Conservation (phyloP, 2,113 vertebrate species). For the Sander vitreus region DNA sequence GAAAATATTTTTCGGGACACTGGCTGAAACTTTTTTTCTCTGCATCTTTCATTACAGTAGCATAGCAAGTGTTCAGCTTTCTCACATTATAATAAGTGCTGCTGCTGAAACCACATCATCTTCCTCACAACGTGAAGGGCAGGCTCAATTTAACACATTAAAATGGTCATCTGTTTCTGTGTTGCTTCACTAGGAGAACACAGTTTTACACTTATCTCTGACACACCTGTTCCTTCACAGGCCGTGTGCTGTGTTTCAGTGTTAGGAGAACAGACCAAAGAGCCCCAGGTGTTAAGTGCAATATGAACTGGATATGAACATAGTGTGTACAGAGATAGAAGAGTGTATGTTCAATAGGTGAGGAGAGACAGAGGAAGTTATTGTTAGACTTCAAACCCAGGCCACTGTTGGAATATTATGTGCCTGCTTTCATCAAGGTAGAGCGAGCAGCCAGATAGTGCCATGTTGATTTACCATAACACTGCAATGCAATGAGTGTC, state of each 20-base stretch:
- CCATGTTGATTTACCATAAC: slow-evolving; percentile 25
- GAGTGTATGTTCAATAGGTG: background rate
- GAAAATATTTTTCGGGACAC: background rate
- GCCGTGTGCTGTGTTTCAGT: background rate
- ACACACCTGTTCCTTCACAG: background rate
- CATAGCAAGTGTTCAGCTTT: background rate
- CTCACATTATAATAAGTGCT: background rate
- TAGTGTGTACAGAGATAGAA: background rate
- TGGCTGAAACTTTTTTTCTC: background rate
- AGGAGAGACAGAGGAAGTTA: slow-evolving; percentile 33
- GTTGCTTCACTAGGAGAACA: background rate
- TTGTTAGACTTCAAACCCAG: slow-evolving; percentile 75
- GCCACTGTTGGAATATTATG: slow-evolving; percentile 55
- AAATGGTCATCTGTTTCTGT: background rate
- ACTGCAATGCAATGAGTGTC: slow-evolving; percentile 12
- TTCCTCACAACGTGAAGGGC: background rate
- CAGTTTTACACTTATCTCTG: background rate
- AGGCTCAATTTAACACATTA: background rate
- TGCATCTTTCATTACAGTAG: background rate
- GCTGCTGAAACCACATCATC: background rate
- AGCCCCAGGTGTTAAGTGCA: background rate
- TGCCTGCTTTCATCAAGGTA: slow-evolving; percentile 45
- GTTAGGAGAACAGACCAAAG: background rate
- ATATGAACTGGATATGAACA: background rate
- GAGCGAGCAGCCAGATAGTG: background rate